phyloP scores from a whole-genome alignment of 37 sponge, comb jelly and placozoan species.

The Axinella damicornis region DNA sequence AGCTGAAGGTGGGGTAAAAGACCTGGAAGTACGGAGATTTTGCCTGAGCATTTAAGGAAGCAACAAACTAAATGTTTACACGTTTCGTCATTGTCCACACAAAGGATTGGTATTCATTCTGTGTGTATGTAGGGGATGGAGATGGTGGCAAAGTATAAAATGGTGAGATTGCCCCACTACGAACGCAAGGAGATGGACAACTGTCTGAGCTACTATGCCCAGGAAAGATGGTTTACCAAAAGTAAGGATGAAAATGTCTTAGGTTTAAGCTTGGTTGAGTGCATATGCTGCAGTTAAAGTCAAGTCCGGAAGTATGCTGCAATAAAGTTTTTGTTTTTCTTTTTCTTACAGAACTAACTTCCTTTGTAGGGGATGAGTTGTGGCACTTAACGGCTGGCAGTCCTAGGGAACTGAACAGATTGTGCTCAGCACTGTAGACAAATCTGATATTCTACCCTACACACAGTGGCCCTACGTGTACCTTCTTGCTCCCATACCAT shows the following conservation, averaged over 20 bases:
- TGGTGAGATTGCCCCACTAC: slow-evolving; percentile 8
- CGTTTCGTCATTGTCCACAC: no score
- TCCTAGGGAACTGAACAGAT: slow-evolving; percentile 49
- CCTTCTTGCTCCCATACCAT: no score
- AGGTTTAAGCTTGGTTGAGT: no score
- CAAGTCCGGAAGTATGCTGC: background rate
- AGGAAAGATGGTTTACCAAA: slow-evolving; percentile 43
- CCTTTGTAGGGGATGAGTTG: slow-evolving; percentile 30
- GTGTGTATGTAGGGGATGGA: slow-evolving; percentile 1
- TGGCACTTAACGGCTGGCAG: slow-evolving; percentile 65
- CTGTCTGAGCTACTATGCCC: slow-evolving; percentile 15
- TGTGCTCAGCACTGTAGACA: slow-evolving; percentile 5
- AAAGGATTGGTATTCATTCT: no score
- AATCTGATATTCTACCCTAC: no score
- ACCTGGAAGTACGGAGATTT: no score
- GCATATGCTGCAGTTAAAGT: background rate
- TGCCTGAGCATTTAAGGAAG: no score
- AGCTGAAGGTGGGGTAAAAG: no score
- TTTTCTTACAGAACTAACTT: background rate
- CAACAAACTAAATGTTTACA: no score
- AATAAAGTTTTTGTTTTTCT: background rate
- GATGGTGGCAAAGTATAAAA: background rate
- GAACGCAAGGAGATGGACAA: slow-evolving; percentile 31
- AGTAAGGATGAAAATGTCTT: no score
- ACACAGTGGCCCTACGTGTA: no score